Percentiles rank a stretch among this genome's conserved stretches.
Conservation (phyloP, 2,113 vertebrate genomes). For the Heteronetta atricapilla region DNA sequence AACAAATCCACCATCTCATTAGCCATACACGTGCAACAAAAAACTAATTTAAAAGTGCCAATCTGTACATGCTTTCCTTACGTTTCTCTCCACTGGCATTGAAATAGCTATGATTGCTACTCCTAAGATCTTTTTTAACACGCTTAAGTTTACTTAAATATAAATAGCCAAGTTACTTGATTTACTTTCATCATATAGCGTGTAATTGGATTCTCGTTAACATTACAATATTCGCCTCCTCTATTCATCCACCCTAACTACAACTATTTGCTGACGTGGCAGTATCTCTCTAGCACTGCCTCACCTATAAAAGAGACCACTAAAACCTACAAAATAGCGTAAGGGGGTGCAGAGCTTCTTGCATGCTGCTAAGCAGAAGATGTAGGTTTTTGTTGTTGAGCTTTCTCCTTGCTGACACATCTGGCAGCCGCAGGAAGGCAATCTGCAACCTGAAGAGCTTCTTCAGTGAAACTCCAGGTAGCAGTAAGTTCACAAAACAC, state of each 20-base stretch:
- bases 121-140: not conserved
- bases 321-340: too few species aligned
- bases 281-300: not conserved
- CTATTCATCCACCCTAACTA: not conserved
- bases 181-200: not conserved
- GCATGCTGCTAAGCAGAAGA: rapidly evolving
- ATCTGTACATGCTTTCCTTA: not conserved
- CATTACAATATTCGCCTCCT: not conserved
- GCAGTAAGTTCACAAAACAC: not conserved
- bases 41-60: not conserved
- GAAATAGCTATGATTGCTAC: not conserved
- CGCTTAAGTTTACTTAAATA: not conserved
- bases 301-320: not conserved
- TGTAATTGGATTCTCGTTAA: not conserved
- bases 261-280: not conserved
- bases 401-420: not conserved
- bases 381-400: not conserved
- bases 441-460: not conserved
- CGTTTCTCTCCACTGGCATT: not conserved
- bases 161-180: not conserved
- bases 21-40: not conserved
- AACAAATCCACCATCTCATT: not conserved
- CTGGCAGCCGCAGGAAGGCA: not conserved
- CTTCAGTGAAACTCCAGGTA: not conserved
- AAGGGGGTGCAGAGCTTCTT: rapidly evolving